These are phyloP conservation scores for Physella acuta DNA, from an alignment of 1,140 invertebrate species.

Conservation along the genomic window DNA sequence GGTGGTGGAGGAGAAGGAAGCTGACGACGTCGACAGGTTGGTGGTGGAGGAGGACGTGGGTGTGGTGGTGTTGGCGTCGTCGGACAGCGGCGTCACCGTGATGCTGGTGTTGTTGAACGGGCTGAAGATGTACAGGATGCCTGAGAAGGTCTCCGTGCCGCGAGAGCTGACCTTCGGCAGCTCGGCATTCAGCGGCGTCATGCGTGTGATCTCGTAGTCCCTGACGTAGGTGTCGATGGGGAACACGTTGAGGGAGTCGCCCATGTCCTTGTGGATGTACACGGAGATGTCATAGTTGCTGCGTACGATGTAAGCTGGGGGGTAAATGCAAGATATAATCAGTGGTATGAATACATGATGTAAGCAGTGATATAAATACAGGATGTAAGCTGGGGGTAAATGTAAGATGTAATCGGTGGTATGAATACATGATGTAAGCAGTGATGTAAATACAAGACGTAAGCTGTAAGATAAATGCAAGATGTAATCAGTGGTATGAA, in stretches of 20 bases:
- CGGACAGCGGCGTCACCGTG: background rate
- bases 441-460: too few relatives aligned
- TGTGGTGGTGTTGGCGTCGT: background rate
- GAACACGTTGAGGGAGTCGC: constrained; percentile 19
- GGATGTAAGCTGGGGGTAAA: too few relatives aligned
- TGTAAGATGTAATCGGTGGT: too few relatives aligned
- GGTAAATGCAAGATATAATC: too few relatives aligned
- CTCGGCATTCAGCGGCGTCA: background rate
- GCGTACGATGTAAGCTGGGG: constrained; percentile 6
- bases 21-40: background rate
- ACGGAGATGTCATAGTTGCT: constrained; percentile 19
- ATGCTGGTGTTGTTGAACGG: constrained; percentile 22
- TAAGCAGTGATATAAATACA: too few relatives aligned
- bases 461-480: too few relatives aligned
- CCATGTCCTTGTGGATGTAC: constrained; percentile 8
- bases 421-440: too few relatives aligned
- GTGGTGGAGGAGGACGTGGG: background rate
- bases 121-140: constrained; percentile 10
- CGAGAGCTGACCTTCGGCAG: background rate
- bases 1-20: background rate
- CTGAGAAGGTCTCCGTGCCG: background rate
- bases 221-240: constrained; percentile 14
- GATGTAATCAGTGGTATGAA: too few relatives aligned
- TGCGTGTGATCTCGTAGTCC: constrained; percentile 9
- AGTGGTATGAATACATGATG: too few relatives aligned